These are phyloP conservation scores for Sesamia inferens DNA, from an alignment of 2,888 invertebrate species.

Conservation along the genomic window DNA sequence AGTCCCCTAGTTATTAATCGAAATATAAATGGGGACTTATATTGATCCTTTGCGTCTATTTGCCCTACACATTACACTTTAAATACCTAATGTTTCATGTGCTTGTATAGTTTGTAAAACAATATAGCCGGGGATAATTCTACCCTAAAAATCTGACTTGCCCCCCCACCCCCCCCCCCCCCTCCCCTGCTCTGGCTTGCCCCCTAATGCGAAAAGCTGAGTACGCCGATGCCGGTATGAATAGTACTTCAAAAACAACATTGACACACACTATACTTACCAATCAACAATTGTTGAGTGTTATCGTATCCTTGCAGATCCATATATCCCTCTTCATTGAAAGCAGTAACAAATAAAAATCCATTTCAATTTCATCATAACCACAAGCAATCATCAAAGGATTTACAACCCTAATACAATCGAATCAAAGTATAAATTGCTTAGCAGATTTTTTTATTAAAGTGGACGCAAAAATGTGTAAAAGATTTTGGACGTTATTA, in stretches of 20 bases:
- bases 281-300: slow-evolving; percentile 82
- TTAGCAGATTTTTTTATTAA: slow-evolving; percentile 6
- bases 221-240: too few relatives aligned
- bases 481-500: neutral
- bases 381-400: slow-evolving; percentile 15
- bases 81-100: too few relatives aligned
- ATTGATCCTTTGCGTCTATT: too few relatives aligned
- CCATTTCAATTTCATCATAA: slow-evolving; percentile 52
- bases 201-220: too few relatives aligned
- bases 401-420: slow-evolving; percentile 24
- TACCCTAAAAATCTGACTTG: too few relatives aligned
- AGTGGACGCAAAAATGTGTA: slow-evolving; percentile 11
- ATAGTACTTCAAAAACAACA: slow-evolving; percentile 8
- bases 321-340: slow-evolving; percentile 77
- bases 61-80: too few relatives aligned
- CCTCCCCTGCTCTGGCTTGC: too few relatives aligned
- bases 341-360: slow-evolving; percentile 72
- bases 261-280: slow-evolving; percentile 71
- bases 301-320: slow-evolving; percentile 85
- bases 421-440: slow-evolving; percentile 20
- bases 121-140: too few relatives aligned
- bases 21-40: too few relatives aligned
- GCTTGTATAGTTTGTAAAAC: too few relatives aligned
- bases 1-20: too few relatives aligned
- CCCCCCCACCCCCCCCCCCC: too few relatives aligned